Evolutionary conservation across 1,140 invertebrate species (phyloP), one percentile per base, ranked within the genome.

Genomic region (Phthorimaea operculella): DNA sequence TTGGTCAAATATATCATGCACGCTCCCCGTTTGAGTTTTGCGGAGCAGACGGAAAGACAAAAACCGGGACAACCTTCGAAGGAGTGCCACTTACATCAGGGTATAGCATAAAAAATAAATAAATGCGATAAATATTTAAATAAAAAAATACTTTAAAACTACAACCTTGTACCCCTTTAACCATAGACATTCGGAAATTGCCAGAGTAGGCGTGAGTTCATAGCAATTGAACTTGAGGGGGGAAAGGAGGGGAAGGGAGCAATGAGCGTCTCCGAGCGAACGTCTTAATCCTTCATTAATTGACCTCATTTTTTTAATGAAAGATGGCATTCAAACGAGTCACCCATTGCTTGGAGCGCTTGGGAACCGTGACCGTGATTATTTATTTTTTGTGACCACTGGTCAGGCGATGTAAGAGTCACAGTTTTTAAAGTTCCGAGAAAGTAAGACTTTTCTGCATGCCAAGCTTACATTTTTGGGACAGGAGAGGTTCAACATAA

Each of bases 1-100:
- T 78, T 74, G 74, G 76, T 76, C 70, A 15, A 64, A 63, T 59
- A 67, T 57, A 64, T 69, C 78, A 80, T 81, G 80, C 81, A 79
- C 74, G 76, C 73, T 75, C 70, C 79, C 75, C 72, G 66, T 57
- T 63, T 54, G 63, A 66, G 63, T 63, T 57, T 63, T 63, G 21
- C 21, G 70, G 79, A 79, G 69, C 77, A 74, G 66, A 70, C 72
- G 71, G 81, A 80, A 83, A 85, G 78, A 76, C 76, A 81, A 86
- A 87, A 86, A 85, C 84, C 83, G 83, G 85, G 85, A 86, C 84
- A 86, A 87, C 83, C 84, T 85, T 87, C 76, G 82, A 85, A 83
- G 82, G 84, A 83, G 79, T 78, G 76, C 80, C 81, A 74, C 79
- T 78, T 76, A 74, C 70, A 70, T 70, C 61, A 68, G 74, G 73